A percentile compares a stretch with the other conserved stretches of the same genome.
Evolutionary conservation across 2,113 vertebrate genomes (phyloP).

Genomic region (Terrapene triunguis): DNA sequence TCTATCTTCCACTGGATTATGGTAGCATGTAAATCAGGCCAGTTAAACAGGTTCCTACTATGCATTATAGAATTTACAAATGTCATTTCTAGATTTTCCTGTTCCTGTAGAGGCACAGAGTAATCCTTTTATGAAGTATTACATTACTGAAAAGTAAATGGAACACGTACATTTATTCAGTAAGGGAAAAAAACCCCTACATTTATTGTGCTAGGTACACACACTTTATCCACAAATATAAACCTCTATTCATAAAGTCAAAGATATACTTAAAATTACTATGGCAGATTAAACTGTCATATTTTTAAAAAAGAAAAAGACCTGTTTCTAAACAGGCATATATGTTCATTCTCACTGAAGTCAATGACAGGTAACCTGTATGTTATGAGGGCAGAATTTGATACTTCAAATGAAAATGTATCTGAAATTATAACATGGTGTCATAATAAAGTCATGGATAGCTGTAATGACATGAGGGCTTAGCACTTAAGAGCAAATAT

Average conservation of each 20-base stretch:
- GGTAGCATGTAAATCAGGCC: not conserved
- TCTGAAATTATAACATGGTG: not conserved
- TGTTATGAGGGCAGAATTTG: not conserved
- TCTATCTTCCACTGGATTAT: not conserved
- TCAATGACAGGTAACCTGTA: fast-evolving
- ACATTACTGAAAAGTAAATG: not conserved
- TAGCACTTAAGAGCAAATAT: not conserved
- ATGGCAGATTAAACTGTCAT: not conserved
- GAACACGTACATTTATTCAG: fast-evolving
- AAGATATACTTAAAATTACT: not conserved
- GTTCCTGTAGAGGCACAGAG: not conserved
- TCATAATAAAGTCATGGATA: not conserved
- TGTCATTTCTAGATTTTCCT: not conserved
- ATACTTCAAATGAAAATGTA: not conserved
- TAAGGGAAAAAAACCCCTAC: not conserved
- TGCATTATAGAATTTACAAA: not conserved
- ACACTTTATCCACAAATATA: not conserved
- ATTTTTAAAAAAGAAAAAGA: not conserved
- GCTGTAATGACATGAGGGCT: not conserved
- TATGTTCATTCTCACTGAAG: not conserved
- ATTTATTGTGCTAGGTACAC: not conserved
- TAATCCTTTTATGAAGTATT: not conserved
- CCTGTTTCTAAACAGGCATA: not conserved
- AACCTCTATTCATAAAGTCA: not conserved
- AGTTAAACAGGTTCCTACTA: not conserved